Evolutionary conservation across 2,888 invertebrate species (phyloP).

Genomic region (Hylaea fasciaria): DNA sequence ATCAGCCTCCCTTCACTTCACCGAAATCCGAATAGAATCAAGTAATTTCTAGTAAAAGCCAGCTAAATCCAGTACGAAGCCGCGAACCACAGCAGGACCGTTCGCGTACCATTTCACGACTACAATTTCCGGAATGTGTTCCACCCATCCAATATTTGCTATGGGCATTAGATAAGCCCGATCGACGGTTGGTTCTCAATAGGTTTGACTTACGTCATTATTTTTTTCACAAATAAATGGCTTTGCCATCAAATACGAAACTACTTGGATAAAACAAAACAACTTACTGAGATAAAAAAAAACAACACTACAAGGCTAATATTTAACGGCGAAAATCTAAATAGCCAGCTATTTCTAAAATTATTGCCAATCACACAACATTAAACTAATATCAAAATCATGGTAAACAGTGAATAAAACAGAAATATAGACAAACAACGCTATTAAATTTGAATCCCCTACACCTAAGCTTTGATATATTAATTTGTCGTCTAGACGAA

Average conservation of each 20-base stretch:
- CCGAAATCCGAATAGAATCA: neutral
- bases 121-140: slow-evolving; percentile 61
- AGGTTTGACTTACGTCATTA: slow-evolving; percentile 47
- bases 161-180: slow-evolving; percentile 59
- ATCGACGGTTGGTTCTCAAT: slow-evolving; percentile 54
- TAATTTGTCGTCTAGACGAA: slow-evolving; percentile 60
- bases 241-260: too few relatives aligned
- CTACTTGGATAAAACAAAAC: too few relatives aligned
- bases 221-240: too few relatives aligned
- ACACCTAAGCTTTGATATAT: slow-evolving; percentile 52
- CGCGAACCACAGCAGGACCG: slow-evolving; percentile 14
- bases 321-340: slow-evolving; percentile 18
- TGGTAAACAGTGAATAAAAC: slow-evolving; percentile 52
- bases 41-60: slow-evolving; percentile 5
- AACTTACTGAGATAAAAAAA: slow-evolving; percentile 20
- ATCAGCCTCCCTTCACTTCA: neutral
- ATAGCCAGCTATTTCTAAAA: slow-evolving; percentile 24
- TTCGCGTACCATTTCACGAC: slow-evolving; percentile 45
- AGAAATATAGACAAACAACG: slow-evolving; percentile 56
- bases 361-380: slow-evolving; percentile 43
- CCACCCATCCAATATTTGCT: slow-evolving; percentile 68
- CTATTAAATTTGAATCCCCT: slow-evolving; percentile 57
- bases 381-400: slow-evolving; percentile 44
- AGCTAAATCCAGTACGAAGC: slow-evolving; percentile 15
- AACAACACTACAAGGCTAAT: slow-evolving; percentile 16